These are phyloP conservation scores for Callimorpha dominula DNA, from an alignment of 2,888 invertebrate genomes.

Conservation along the genomic window DNA sequence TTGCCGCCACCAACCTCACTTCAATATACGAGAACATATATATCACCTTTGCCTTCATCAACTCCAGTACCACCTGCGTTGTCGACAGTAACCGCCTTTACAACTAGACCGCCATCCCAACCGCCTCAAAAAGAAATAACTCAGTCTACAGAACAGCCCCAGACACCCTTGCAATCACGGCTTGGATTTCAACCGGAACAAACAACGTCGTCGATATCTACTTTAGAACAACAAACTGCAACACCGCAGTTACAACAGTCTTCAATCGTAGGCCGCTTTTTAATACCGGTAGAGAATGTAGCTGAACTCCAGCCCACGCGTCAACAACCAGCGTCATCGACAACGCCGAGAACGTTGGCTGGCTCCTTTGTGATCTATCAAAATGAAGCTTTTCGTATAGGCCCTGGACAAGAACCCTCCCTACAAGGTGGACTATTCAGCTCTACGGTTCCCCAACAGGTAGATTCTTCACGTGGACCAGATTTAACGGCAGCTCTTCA, in stretches of 20 bases:
- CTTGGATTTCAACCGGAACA: conserved; percentile 13
- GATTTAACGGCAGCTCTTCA: conserved; percentile 33
- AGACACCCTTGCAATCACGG: conserved; percentile 26
- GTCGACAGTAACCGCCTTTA: conserved; percentile 16
- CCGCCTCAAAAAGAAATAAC: conserved; percentile 30
- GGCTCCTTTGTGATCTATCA: conserved; percentile 65
- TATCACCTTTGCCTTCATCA: conserved; percentile 26
- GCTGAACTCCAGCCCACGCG: conserved; percentile 13
- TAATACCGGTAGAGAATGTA: conserved; percentile 24
- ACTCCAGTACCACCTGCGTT: conserved; percentile 24
- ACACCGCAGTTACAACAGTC: conserved; percentile 16
- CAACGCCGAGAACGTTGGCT: conserved; percentile 29
- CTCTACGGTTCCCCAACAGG: conserved; percentile 12
- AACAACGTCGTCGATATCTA: conserved; percentile 14
- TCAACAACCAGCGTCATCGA: conserved; percentile 14
- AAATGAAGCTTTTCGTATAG: conserved; percentile 55
- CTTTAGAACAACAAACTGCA: conserved; percentile 14
- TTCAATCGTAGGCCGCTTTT: conserved; percentile 15
- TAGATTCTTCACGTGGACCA: conserved; percentile 15
- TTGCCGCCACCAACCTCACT: conserved; percentile 36
- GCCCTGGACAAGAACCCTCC: conserved; percentile 31
- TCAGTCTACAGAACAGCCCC: conserved; percentile 28
- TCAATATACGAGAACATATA: conserved; percentile 27
- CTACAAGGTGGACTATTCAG: conserved; percentile 34
- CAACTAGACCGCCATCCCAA: conserved; percentile 25